Conservation (phyloP, 2,888 invertebrate species). For the Agonum fuliginosum region DNA sequence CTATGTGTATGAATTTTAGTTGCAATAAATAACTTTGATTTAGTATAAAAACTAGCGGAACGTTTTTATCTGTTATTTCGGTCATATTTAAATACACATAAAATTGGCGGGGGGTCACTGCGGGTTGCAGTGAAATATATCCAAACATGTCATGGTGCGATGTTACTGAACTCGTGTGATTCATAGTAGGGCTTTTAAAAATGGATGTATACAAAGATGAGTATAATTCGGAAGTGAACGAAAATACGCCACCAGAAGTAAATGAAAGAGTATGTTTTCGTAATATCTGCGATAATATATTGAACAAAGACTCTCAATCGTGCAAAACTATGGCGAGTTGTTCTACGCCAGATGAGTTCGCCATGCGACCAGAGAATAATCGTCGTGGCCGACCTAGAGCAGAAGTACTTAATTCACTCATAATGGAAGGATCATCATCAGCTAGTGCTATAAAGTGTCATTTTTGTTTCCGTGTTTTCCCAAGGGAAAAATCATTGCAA, state of each 20-base stretch:
- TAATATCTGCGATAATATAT: constrained; percentile 24
- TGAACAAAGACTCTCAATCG: background rate
- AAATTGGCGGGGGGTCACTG: constrained; percentile 15
- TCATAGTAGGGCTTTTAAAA: constrained; percentile 56
- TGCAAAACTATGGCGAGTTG: constrained; percentile 42
- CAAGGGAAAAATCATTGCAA: constrained; percentile 84
- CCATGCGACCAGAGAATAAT: constrained; percentile 57
- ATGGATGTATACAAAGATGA: constrained; percentile 58
- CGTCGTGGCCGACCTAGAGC: constrained; percentile 83
- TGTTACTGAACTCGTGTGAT: constrained; percentile 58
- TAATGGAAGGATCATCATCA: constrained; percentile 81
- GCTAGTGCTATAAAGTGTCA: constrained; percentile 82
- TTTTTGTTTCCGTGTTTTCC: constrained; percentile 83
- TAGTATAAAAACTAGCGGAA: background rate
- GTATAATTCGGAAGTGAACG: constrained; percentile 30
- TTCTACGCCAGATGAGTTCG: constrained; percentile 50
- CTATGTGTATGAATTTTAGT: constrained; percentile 50
- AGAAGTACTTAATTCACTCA: constrained; percentile 80
- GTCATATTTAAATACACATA: background rate
- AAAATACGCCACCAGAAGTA: constrained; percentile 27
- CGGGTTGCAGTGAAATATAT: constrained; percentile 35
- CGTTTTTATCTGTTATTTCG: background rate
- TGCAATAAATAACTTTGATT: constrained; percentile 49
- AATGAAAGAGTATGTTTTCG: constrained; percentile 46
- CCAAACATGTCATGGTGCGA: constrained; percentile 39